Evolutionary conservation across 1,140 invertebrate species (phyloP).

Genomic region (Drosophila carrolli): DNA sequence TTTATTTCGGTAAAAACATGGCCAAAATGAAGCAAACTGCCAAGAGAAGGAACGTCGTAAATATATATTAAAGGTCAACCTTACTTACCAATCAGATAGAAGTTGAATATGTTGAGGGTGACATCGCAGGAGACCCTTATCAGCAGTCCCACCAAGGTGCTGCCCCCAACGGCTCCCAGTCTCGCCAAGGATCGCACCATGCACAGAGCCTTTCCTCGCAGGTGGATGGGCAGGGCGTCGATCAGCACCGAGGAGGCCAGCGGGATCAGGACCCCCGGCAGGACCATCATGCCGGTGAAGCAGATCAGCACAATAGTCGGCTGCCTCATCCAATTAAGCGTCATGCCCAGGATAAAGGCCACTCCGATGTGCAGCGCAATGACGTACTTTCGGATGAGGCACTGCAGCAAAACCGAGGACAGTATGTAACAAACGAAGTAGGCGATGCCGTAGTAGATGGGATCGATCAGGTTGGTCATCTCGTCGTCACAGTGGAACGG

Average conservation of each 20-base stretch:
- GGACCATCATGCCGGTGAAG: constrained; percentile 1
- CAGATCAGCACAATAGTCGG: constrained; percentile 1
- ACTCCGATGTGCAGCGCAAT: not conserved
- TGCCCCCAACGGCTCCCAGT: not conserved
- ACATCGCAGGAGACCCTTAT: constrained; percentile 10
- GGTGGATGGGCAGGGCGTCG: constrained; percentile 10
- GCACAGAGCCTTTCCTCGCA: constrained; percentile 21
- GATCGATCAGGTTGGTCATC: constrained; percentile 17
- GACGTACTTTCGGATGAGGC: constrained; percentile 3
- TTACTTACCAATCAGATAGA: constrained; percentile 5
- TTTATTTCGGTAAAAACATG: constrained; percentile 1
- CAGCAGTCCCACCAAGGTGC: constrained; percentile 7
- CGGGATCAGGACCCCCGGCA: constrained; percentile 18
- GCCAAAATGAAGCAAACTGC: constrained; percentile 2
- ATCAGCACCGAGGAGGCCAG: constrained; percentile 14
- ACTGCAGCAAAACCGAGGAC: not conserved
- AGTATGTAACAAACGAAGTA: not conserved
- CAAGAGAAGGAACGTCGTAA: not conserved
- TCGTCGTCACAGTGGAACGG: not conserved
- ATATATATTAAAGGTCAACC: no score
- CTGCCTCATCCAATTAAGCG: constrained; percentile 4
- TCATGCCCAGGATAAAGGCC: not conserved
- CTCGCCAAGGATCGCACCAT: constrained; percentile 9
- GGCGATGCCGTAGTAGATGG: constrained; percentile 4
- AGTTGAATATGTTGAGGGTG: constrained; percentile 18